Evolutionary conservation across 1,140 invertebrate genomes (phyloP).

Genomic region (Chironomus striatipennis): DNA sequence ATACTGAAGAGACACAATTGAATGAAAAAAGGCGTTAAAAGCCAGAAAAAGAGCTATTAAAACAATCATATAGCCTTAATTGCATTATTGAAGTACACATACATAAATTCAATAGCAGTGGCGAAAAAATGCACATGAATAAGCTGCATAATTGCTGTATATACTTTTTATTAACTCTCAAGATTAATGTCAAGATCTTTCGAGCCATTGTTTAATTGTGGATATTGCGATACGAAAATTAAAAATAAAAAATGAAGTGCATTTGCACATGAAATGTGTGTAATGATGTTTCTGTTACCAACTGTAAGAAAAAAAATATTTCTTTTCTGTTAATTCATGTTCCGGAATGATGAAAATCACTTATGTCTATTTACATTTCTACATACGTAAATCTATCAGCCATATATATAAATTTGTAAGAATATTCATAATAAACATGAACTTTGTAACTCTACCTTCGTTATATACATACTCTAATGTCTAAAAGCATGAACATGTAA

Average conservation of each 20-base stretch:
- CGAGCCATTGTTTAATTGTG: neutral
- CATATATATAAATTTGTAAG: too few species aligned
- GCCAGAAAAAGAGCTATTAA: neutral
- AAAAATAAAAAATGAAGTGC: neutral
- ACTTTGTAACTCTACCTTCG: too few species aligned
- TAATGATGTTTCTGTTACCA: neutral
- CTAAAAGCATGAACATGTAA: too few species aligned
- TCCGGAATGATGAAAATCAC: neutral
- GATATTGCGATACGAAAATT: neutral
- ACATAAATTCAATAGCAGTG: neutral
- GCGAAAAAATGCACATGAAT: neutral
- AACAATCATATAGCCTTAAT: neutral
- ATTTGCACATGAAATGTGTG: neutral
- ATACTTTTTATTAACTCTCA: neutral
- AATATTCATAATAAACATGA: too few species aligned
- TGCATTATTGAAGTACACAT: neutral
- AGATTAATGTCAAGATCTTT: slow-evolving; percentile 9
- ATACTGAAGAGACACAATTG: too few species aligned
- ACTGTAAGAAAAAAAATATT: neutral
- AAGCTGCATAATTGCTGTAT: too few species aligned
- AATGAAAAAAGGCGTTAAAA: too few species aligned
- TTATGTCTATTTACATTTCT: neutral
- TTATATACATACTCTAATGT: too few species aligned
- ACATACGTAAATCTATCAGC: neutral
- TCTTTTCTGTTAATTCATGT: neutral